Conservation (phyloP, 2,113 vertebrate genomes). For the Perca flavescens region DNA sequence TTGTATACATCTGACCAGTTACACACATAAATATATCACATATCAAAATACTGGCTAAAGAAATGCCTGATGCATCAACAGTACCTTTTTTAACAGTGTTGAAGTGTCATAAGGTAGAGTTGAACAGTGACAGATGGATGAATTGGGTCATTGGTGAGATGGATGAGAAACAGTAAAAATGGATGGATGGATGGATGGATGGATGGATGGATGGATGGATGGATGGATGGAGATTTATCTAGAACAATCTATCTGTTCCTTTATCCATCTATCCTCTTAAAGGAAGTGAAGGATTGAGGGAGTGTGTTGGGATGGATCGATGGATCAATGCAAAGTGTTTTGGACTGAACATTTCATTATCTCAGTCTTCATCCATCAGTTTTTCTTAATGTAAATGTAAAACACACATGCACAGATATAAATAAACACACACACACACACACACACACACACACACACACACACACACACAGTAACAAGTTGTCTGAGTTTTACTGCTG, state of each 20-base stretch:
- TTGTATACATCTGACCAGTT: background rate
- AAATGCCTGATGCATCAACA: background rate
- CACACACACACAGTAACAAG: background rate
- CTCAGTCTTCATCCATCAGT: constrained; percentile 9
- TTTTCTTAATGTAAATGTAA: constrained; percentile 33
- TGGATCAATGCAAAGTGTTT: constrained; percentile 37
- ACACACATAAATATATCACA: background rate
- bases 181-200: too few species aligned
- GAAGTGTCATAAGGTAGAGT: background rate
- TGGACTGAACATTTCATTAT: constrained; percentile 30
- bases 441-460: background rate
- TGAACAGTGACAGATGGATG: background rate
- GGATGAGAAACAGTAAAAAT: background rate
- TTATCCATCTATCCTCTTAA: background rate
- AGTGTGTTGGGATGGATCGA: background rate
- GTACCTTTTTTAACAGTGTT: background rate
- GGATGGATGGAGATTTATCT: background rate
- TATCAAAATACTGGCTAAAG: background rate
- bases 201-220: constrained; percentile 17
- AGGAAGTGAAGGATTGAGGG: background rate
- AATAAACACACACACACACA: background rate
- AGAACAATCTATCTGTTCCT: background rate
- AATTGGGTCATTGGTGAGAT: constrained; percentile 19
- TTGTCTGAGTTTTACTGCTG: background rate
- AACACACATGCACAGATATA: constrained; percentile 16